Base-by-base conservation (phyloP, 2,888 invertebrate genomes). In the Oligia strigilis region DNA sequence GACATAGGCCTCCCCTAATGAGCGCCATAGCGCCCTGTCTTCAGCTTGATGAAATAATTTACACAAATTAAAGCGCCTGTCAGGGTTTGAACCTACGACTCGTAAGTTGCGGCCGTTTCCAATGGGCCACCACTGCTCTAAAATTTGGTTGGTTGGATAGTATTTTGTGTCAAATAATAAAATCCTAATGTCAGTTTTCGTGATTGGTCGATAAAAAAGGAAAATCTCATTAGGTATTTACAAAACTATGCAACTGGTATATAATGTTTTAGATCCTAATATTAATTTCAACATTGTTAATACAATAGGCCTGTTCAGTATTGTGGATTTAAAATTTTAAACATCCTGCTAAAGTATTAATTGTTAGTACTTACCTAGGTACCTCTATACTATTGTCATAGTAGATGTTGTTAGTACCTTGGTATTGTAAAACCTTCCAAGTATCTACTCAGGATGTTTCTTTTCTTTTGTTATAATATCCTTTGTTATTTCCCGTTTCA, bases 281-380 rank as follows among this genome's bases (percentile, higher is more conserved):
- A 60, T 78, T 36, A 19, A 55, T 52, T 80, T 69, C 52, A 78
- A 66, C 60, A 80, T 43, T 36, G 17, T 4, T 17, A 69, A 17
- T 36, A 72, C 81, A 79, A 81, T 81, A 81, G 73, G 4, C 23
- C 0, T 19, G 23, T 9, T 60, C 3, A 67, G 23, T 80, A 69
- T 69, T 40, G 3, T 40, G 58, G 14, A 46, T 14, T 19, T 17
- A 5, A 9, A 52, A 46, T 19, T 0, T 46, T 40, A 80, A 71
- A 81, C 81, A 80, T 81, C 73, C 65, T 13, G 2, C 9, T 4
- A n/a, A 55, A 14, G 0, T 36, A 46, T 23, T 9, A 65, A 46
- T 64, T 29, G 77, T 64, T 77, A 64, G 4, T 23, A 64, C n/a
- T 49, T 75, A 23, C 8, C 0, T 52, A 11, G 23, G 2, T 23